phyloP scores from a whole-genome alignment of 2,797 vertebrate species.

The Chrysocyon brachyurus region DNA sequence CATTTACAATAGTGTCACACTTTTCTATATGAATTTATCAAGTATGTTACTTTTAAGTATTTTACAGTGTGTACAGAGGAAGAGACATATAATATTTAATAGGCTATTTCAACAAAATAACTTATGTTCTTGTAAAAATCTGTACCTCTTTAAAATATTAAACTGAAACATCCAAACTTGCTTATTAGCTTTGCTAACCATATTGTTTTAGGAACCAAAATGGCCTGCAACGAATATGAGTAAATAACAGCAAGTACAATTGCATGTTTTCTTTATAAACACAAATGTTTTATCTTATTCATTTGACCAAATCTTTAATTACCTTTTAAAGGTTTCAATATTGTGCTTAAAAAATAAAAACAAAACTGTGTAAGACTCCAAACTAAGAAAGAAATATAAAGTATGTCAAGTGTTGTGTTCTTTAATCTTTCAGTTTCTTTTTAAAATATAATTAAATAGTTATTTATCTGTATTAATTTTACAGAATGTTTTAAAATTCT shows the following conservation, averaged over 20 bases:
- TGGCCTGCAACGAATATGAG: slow-evolving; percentile 87
- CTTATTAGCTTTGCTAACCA: slow-evolving; percentile 88
- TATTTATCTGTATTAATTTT: slow-evolving; percentile 50
- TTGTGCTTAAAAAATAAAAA: slow-evolving; percentile 79
- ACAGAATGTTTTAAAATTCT: not conserved
- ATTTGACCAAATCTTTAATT: slow-evolving; percentile 86
- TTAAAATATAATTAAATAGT: slow-evolving; percentile 81
- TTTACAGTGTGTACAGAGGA: slow-evolving; percentile 97
- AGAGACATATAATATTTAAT: slow-evolving; percentile 93
- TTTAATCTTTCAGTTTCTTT: slow-evolving; percentile 86
- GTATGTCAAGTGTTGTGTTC: slow-evolving; percentile 75
- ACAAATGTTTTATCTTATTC: slow-evolving; percentile 89
- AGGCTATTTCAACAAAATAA: slow-evolving; percentile 97
- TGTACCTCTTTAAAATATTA: slow-evolving; percentile 89
- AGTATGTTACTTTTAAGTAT: slow-evolving; percentile 87
- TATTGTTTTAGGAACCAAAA: slow-evolving; percentile 88
- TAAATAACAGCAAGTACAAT: slow-evolving; percentile 89
- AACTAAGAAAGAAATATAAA: slow-evolving; percentile 83
- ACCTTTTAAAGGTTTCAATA: slow-evolving; percentile 72
- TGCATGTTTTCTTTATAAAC: slow-evolving; percentile 88
- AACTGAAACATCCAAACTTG: slow-evolving; percentile 86
- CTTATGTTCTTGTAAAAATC: slow-evolving; percentile 91
- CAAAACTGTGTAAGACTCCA: slow-evolving; percentile 81
- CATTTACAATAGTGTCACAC: slow-evolving; percentile 90
- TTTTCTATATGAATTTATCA: slow-evolving; percentile 90